Percentiles rank a stretch among this genome's conserved stretches.
These are phyloP conservation scores for Aradus depressus DNA, from an alignment of 2,888 invertebrate species.

Conservation along the genomic window DNA sequence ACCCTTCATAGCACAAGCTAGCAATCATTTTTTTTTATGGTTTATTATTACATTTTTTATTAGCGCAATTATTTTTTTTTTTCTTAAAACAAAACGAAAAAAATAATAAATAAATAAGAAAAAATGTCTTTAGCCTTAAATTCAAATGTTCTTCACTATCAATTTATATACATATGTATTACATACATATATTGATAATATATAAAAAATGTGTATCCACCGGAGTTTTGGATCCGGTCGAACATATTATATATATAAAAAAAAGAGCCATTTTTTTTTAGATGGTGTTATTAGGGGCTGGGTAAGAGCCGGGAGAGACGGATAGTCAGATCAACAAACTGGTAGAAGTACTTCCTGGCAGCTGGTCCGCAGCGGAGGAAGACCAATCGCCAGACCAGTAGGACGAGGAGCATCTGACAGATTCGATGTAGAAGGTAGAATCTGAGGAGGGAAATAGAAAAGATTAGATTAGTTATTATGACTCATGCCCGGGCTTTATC, in stretches of 20 bases:
- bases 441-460: conserved; percentile 9
- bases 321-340: conserved; percentile 41
- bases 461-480: not conserved
- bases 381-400: conserved; percentile 44
- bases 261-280: not conserved
- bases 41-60: conserved; percentile 11
- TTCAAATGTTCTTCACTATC: conserved; percentile 11
- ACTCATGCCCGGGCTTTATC: too few relatives aligned
- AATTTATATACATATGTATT: conserved; percentile 10
- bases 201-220: not conserved
- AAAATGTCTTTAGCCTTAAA: conserved; percentile 6
- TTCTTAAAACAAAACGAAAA: too few relatives aligned
- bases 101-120: too few relatives aligned
- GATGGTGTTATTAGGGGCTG: conserved; percentile 6
- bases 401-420: conserved; percentile 34
- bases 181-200: conserved; percentile 8
- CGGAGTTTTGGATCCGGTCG: not conserved
- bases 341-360: conserved; percentile 42
- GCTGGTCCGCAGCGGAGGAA: conserved; percentile 48
- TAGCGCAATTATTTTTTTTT: conserved; percentile 16
- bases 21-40: conserved; percentile 14
- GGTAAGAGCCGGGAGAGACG: conserved; percentile 38
- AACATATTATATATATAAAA: not conserved
- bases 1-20: conserved; percentile 18
- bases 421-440: conserved; percentile 33